Evolutionary conservation across 2,888 invertebrate species (phyloP), one percentile per base, ranked within the genome.

Genomic region (Camponotus fellah): DNA sequence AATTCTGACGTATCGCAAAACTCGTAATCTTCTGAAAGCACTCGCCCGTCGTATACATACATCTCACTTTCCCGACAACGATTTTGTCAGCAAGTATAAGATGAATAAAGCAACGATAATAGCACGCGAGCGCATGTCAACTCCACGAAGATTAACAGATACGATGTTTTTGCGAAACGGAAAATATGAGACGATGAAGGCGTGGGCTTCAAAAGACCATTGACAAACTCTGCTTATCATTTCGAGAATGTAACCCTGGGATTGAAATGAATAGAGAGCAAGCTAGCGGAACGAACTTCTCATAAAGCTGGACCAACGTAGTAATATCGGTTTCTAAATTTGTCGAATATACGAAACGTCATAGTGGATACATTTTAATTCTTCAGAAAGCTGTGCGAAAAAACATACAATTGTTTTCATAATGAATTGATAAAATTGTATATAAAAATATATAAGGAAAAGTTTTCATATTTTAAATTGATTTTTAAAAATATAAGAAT

Each of bases 11-110:
- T 58, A 58, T 74, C 26, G 37, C 26, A 43, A n/a, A 49, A 62
- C 43, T 62, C 34, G 74, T 75, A 62, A 75, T 75, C 64, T 37
- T 75, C n/a, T 62, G 62, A 75, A 62, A 75, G 46, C 62, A 64
- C 21, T 75, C 46, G 71, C 2, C 37, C 40, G 40, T 43, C 49
- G 53, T 53, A 53, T 53, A 69, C n/a, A 40, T 72, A 69, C n/a
- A 40, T 72, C 58, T 58, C 58, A 43, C 32, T n/a, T 26, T 8
- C 17, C 10, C 72, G 26, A 49, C 64, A 21, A 46, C 46, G 34
- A 75, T 62, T 46, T 75, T 34, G 17, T 21, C 12, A 32, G 72
- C 37, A 66, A 65, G 66, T 32, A 34, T 34, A 75, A 64, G 49
- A 21, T 49, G 34, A 49, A 49, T 75, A 49, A 75, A 64, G 49